Conservation (phyloP, 2,797 vertebrate species). For the Acestrorhynchus altus region DNA sequence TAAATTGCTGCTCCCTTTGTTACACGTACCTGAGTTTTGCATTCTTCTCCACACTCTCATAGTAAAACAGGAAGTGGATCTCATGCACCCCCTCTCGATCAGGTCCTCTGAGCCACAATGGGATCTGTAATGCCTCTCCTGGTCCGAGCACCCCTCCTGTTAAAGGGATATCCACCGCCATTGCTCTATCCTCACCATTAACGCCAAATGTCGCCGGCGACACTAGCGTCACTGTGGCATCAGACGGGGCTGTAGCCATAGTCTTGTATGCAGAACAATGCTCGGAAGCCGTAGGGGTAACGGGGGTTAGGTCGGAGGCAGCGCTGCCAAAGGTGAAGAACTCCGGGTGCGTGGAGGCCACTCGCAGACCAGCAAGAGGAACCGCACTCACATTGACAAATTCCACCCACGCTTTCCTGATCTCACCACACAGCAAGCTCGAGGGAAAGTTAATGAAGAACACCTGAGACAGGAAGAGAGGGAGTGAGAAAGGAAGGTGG, state of each 20-base stretch:
- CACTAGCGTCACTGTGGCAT: conserved; percentile 74
- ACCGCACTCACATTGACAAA: conserved; percentile 94
- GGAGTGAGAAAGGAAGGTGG: background rate
- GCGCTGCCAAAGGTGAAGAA: conserved; percentile 96
- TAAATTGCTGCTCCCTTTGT: background rate
- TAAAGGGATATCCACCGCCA: conserved; percentile 77
- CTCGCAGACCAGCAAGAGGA: conserved; percentile 87
- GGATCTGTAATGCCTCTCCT: conserved; percentile 90
- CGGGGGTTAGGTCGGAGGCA: conserved; percentile 79
- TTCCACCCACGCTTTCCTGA: conserved; percentile 93
- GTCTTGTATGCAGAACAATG: conserved; percentile 96
- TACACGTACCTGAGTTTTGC: conserved; percentile 85
- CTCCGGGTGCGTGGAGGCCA: conserved; percentile 90
- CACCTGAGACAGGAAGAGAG: conserved; percentile 77
- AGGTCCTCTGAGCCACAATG: conserved; percentile 94
- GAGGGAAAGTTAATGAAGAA: conserved; percentile 98
- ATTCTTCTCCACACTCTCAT: conserved; percentile 87
- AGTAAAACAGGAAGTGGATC: conserved; percentile 98
- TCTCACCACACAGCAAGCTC: conserved; percentile 95
- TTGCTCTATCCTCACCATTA: conserved; percentile 66
- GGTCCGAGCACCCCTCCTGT: conserved; percentile 83
- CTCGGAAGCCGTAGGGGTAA: conserved; percentile 87
- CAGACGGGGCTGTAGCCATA: conserved; percentile 76
- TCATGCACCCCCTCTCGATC: conserved; percentile 97
- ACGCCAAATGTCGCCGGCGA: conserved; percentile 77